phyloP scores from a whole-genome alignment of 2,888 invertebrate species.

The Allygus modestus region DNA sequence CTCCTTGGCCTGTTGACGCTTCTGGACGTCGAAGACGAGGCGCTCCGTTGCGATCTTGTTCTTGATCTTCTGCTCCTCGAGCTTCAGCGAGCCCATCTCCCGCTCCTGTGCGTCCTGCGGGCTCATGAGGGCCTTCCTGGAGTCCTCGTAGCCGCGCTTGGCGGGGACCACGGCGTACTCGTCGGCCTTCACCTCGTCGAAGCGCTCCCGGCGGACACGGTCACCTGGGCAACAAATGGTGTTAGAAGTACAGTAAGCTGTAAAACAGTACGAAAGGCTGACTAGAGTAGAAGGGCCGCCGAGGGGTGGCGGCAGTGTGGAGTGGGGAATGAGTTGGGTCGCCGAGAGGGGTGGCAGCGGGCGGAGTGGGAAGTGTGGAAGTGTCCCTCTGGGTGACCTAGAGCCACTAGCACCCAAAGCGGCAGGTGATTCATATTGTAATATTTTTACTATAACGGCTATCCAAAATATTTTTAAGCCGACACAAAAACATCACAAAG shows the following conservation, averaged over 20 bases:
- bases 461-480: too few relatives aligned
- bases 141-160: conserved; percentile 50
- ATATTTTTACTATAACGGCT: too few relatives aligned
- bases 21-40: conserved; percentile 40
- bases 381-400: too few relatives aligned
- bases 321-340: too few relatives aligned
- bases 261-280: too few relatives aligned
- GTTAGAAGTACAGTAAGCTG: not conserved
- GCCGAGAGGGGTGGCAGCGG: too few relatives aligned
- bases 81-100: conserved; percentile 65
- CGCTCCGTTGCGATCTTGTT: conserved; percentile 50
- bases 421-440: too few relatives aligned
- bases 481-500: too few relatives aligned
- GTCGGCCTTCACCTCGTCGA: conserved; percentile 22
- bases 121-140: not conserved
- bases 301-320: too few relatives aligned
- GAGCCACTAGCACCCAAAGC: too few relatives aligned
- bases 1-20: conserved; percentile 41
- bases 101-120: conserved; percentile 58
- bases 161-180: conserved; percentile 30
- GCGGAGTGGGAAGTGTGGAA: too few relatives aligned
- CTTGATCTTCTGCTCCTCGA: conserved; percentile 51
- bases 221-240: not conserved
- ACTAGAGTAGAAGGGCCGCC: too few relatives aligned
- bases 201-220: conserved; percentile 3